Percentiles rank a stretch among this genome's conserved stretches.
Conservation (phyloP, 2,888 invertebrate genomes). For the Stenolophus ochropezus region DNA sequence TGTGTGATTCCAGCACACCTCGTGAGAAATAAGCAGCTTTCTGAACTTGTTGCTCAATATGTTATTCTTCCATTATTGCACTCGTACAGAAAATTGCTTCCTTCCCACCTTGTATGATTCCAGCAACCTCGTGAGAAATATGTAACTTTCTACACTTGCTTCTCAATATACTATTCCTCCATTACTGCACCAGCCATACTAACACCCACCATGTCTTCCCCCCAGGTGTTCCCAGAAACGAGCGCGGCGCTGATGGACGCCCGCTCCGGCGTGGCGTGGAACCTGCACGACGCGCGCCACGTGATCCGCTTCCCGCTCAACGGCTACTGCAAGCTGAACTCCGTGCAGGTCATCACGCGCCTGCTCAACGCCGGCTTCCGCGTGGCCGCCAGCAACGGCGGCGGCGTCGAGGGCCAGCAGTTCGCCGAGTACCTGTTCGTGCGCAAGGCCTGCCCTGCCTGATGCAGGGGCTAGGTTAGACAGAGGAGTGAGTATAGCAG, state of each 20-base stretch:
- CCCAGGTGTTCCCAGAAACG: constrained; percentile 81
- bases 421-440: constrained; percentile 92
- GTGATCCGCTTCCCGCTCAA: constrained; percentile 90
- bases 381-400: constrained; percentile 88
- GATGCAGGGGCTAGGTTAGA: constrained; percentile 63
- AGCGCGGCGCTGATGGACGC: constrained; percentile 87
- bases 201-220: neutral
- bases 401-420: constrained; percentile 91
- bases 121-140: too few species aligned
- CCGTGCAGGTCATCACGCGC: constrained; percentile 90
- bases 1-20: too few species aligned
- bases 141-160: too few species aligned
- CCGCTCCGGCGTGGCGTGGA: constrained; percentile 85
- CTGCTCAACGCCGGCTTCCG: constrained; percentile 86
- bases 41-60: too few species aligned
- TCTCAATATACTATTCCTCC: too few species aligned
- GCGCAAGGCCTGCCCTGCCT: constrained; percentile 73
- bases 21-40: too few species aligned
- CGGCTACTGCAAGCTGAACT: constrained; percentile 92
- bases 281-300: constrained; percentile 86
- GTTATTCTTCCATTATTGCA: too few species aligned
- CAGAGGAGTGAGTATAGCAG: neutral
- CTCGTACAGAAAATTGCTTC: too few species aligned
- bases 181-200: neutral
- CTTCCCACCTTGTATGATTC: too few species aligned